phyloP scores from a whole-genome alignment of 2,797 vertebrate genomes.

The Chelon labrosus region DNA sequence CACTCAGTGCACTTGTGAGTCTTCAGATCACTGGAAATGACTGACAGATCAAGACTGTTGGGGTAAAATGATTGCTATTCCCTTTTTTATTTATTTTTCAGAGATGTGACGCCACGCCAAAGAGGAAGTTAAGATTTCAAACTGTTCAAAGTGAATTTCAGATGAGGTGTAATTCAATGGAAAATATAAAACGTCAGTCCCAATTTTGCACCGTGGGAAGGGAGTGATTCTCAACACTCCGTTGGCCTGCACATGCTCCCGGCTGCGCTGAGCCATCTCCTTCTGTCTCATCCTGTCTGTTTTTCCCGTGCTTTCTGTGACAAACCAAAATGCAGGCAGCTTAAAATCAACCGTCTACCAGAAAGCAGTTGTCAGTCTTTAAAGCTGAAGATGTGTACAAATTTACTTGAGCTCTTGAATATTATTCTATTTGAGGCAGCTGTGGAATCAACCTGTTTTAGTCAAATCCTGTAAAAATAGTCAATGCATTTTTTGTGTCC shows the following conservation, averaged over 20 bases:
- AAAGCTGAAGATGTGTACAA: background rate
- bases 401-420: background rate
- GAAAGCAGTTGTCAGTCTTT: constrained; percentile 20
- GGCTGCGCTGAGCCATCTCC: constrained; percentile 33
- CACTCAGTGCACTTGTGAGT: constrained; percentile 52
- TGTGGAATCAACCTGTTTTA: background rate
- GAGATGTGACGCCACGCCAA: constrained; percentile 58
- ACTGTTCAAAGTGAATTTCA: constrained; percentile 81
- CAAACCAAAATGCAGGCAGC: constrained; percentile 6
- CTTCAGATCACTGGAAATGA: constrained; percentile 69
- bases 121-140: constrained; percentile 78
- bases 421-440: background rate
- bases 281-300: constrained; percentile 26
- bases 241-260: constrained; percentile 32
- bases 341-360: constrained; percentile 11
- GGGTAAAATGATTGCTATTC: constrained; percentile 63
- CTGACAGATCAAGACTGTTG: constrained; percentile 77
- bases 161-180: constrained; percentile 79
- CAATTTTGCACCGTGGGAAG: constrained; percentile 54
- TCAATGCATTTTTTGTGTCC: no score
- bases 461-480: background rate
- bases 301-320: constrained; percentile 1
- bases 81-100: constrained; percentile 54
- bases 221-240: constrained; percentile 48
- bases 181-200: constrained; percentile 77